Conservation (phyloP, 2,113 vertebrate species). For the Daphoenositta chrysoptera region DNA sequence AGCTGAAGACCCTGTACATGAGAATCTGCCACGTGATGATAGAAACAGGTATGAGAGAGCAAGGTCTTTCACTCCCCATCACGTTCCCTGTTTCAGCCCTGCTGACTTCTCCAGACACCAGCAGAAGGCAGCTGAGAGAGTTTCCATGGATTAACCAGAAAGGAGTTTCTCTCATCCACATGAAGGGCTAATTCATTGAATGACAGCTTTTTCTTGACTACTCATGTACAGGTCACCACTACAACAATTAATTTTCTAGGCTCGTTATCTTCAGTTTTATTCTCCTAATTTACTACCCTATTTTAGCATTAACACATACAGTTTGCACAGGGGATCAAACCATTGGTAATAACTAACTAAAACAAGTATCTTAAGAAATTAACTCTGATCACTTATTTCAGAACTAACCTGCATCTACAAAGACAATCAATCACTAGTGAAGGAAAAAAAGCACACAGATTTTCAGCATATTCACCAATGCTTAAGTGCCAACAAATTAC, state of each 20-base stretch:
- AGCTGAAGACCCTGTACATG: not conserved
- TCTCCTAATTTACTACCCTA: not conserved
- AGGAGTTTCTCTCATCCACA: not conserved
- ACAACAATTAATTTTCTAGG: not conserved
- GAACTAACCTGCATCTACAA: not conserved
- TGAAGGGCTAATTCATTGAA: not conserved
- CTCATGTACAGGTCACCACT: not conserved
- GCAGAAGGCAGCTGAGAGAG: not conserved
- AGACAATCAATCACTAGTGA: not conserved
- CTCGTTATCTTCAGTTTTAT: not conserved
- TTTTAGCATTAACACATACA: not conserved
- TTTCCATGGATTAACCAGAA: not conserved
- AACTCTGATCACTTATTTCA: not conserved
- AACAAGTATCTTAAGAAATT: not conserved
- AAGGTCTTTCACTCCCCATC: not conserved
- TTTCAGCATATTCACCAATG: not conserved
- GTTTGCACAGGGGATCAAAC: not conserved
- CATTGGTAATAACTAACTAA: not conserved
- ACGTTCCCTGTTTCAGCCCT: not conserved
- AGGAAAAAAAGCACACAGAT: not conserved
- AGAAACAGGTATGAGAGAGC: not conserved
- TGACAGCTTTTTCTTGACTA: not conserved
- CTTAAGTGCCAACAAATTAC: constrained; percentile 65
- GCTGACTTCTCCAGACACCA: not conserved
- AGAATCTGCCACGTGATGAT: not conserved